These are phyloP conservation scores for Phymorhynchus buccinoides DNA, from an alignment of 1,140 invertebrate species.

Conservation along the genomic window DNA sequence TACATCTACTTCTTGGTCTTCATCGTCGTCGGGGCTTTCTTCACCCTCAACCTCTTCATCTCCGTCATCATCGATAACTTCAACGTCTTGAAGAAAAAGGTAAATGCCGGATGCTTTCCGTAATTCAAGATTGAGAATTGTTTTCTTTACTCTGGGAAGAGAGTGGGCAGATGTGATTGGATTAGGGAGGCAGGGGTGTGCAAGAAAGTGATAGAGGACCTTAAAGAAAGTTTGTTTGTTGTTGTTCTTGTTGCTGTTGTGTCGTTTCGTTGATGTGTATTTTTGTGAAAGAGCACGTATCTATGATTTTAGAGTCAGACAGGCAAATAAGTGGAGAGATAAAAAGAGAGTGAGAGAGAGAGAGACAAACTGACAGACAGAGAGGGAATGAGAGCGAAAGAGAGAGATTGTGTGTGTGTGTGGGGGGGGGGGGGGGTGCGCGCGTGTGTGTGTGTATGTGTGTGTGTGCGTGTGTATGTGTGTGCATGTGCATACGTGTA, in stretches of 20 bases:
- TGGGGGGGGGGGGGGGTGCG: no score
- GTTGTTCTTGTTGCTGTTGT: background rate
- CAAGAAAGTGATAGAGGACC: no score
- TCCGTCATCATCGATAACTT: conserved; percentile 99
- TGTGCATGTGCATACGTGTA: background rate
- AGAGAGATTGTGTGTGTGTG: no score
- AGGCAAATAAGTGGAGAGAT: no score
- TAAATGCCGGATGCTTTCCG: conserved; percentile 30
- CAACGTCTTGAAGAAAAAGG: conserved; percentile 98
- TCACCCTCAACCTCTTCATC: conserved; percentile 97
- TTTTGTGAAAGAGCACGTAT: background rate
- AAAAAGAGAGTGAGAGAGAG: no score
- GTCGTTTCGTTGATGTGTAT: background rate
- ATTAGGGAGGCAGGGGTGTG: conserved; percentile 70
- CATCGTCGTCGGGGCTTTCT: conserved; percentile 97
- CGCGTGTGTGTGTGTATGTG: background rate
- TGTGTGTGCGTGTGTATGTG: conserved; percentile 7
- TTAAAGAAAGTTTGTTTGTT: conserved; percentile 74
- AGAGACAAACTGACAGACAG: no score
- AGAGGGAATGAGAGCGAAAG: no score
- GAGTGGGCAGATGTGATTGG: no score
- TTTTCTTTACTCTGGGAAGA: no score
- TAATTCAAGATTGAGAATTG: no score
- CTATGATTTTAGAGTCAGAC: no score
- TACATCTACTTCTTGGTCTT: conserved; percentile 98